Evolutionary conservation across 2,113 vertebrate genomes (phyloP), one percentile per base, ranked within the genome.

Genomic region (Elgaria multicarinata): DNA sequence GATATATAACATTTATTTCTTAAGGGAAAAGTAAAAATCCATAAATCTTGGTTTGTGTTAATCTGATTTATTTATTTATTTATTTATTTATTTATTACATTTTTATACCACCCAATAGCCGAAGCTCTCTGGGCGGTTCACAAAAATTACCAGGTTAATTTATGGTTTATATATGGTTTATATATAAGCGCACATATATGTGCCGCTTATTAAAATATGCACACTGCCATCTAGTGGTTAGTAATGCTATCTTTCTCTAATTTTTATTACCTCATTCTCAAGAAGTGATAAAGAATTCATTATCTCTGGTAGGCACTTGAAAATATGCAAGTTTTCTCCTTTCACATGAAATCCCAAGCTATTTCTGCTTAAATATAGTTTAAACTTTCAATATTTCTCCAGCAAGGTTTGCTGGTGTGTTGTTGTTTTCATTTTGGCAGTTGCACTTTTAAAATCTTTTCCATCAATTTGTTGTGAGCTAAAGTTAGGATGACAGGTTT

Each of bases 171-270:
- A 9, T 64, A 24, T 88, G 77, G 92, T 91, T 93, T 90, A 91
- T 58, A 9, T 0, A 6, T 2, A 28, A 77, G 0, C 13, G 81
- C 12, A 58, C 39, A 28, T 1, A 69, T 0, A 77, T 77, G 64
- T 77, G 55, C 82, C 31, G 0, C 53, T 91, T 79, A 90, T 85
- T 92, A 88, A 96, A 97, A 94, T 2, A 28, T 78, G 79, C 91
- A 87, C 90, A 44, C 93, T 97, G 97, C 97, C 97, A 96, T 95
- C 97, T 97, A 94, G 97, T 93, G 97, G 95, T 78, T 0, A 4
- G 28, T 3, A 24, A 0, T 72, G 3, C 58, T 1, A 42, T 10
- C 13, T 66, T 89, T 8, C 74, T 84, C 22, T 75, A 50, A 71
- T 72, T 55, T 72, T 16, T 71, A 64, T 88, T 82, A 74, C 50